Conservation (phyloP, 2,797 vertebrate species). For the Erpetoichthys calabaricus region DNA sequence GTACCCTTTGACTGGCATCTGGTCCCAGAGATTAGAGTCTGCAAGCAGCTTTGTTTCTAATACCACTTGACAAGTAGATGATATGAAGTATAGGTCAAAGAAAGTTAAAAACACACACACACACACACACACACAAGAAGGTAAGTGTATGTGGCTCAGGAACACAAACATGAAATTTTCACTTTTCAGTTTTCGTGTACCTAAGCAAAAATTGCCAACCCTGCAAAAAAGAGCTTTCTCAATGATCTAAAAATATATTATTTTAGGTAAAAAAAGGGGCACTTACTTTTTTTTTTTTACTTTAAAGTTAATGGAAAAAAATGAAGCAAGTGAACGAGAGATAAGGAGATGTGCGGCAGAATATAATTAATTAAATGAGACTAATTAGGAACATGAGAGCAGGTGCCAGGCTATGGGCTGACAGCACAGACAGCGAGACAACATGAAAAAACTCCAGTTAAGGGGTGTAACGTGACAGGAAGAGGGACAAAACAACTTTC, state of each 20-base stretch:
- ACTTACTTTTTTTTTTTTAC: constrained; percentile 12
- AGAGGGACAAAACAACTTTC: constrained; percentile 67
- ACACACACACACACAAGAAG: too few relatives aligned
- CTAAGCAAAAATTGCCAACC: background rate
- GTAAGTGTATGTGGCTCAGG: too few relatives aligned
- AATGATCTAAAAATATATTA: background rate
- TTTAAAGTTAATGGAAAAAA: constrained; percentile 21
- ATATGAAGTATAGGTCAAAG: too few relatives aligned
- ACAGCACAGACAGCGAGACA: constrained; percentile 62
- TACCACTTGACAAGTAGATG: too few relatives aligned
- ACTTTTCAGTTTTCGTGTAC: background rate
- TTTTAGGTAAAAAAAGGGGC: constrained; percentile 9
- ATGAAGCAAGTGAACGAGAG: constrained; percentile 32
- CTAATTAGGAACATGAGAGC: constrained; percentile 77
- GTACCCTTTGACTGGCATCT: too few relatives aligned
- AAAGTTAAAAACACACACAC: too few relatives aligned
- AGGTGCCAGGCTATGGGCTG: constrained; percentile 68
- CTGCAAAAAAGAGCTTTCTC: background rate
- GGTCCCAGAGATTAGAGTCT: too few relatives aligned
- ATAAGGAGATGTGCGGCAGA: constrained; percentile 50
- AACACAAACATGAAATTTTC: background rate
- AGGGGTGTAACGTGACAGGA: constrained; percentile 71
- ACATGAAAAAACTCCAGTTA: constrained; percentile 57
- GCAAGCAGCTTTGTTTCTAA: too few relatives aligned
- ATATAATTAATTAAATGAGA: constrained; percentile 76